Percentiles rank a stretch among this genome's conserved stretches.
These are phyloP conservation scores for Mellilla xanthometata DNA, from an alignment of 2,888 invertebrate genomes.

Conservation along the genomic window DNA sequence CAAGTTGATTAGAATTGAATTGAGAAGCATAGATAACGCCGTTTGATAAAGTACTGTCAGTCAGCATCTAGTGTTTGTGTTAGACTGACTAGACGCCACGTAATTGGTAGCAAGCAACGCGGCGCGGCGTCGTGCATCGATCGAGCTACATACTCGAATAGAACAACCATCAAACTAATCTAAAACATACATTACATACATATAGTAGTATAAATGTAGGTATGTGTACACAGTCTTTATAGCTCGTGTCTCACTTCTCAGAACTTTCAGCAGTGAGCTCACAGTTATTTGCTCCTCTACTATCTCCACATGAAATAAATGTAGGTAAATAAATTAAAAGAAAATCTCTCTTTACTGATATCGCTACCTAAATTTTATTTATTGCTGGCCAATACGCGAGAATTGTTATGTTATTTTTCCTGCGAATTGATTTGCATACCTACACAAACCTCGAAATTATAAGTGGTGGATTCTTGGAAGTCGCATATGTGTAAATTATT, in stretches of 20 bases:
- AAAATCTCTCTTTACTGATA: not conserved
- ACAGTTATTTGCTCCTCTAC: not conserved
- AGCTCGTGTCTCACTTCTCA: slow-evolving; percentile 9
- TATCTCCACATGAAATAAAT: not conserved
- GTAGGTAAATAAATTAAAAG: not conserved
- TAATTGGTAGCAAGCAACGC: slow-evolving; percentile 20
- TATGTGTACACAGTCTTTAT: not conserved
- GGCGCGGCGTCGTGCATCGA: slow-evolving; percentile 25
- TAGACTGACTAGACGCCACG: slow-evolving; percentile 14
- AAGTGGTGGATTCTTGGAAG: slow-evolving; percentile 5
- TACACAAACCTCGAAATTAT: slow-evolving; percentile 5
- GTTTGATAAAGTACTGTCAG: no score
- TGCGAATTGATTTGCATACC: slow-evolving; percentile 11
- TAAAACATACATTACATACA: not conserved
- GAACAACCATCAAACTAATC: slow-evolving; percentile 13
- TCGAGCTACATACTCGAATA: slow-evolving; percentile 23
- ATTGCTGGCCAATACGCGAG: slow-evolving; percentile 1
- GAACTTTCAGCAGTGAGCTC: slow-evolving; percentile 22
- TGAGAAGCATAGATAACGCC: no score
- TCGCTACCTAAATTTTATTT: not conserved
- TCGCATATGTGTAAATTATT: slow-evolving; percentile 5
- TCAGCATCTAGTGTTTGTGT: not conserved
- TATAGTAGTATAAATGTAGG: no score
- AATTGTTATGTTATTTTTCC: slow-evolving; percentile 8
- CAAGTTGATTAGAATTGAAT: no score